phyloP scores from a whole-genome alignment of 2,113 vertebrate genomes.

The Cheilinus undulatus region DNA sequence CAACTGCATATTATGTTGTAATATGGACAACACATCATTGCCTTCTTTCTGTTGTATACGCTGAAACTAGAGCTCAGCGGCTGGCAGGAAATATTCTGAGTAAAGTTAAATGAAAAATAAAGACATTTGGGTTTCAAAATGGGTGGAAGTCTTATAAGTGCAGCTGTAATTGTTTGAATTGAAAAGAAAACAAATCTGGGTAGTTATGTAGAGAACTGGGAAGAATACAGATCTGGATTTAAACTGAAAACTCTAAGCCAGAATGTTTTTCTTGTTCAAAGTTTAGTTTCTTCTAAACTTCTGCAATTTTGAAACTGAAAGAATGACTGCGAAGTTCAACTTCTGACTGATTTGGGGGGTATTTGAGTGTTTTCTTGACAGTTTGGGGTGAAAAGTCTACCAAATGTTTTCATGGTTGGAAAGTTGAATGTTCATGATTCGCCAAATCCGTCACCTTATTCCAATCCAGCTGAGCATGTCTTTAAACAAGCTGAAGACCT shows the following conservation, averaged over 20 bases:
- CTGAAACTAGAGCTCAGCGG: too few species aligned
- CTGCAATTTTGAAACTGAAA: background rate
- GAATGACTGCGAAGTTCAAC: background rate
- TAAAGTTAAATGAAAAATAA: too few species aligned
- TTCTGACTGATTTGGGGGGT: constrained; percentile 12
- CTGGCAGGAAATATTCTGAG: too few species aligned
- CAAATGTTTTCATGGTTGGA: constrained; percentile 6
- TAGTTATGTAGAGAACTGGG: too few species aligned
- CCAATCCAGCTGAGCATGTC: background rate
- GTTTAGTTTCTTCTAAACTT: background rate
- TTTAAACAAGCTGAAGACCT: constrained; percentile 23
- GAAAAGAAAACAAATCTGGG: too few species aligned
- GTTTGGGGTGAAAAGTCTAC: constrained; percentile 7
- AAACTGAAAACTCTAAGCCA: background rate
- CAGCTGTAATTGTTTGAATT: too few species aligned
- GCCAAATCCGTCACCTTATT: constrained; percentile 16
- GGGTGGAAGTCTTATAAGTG: too few species aligned
- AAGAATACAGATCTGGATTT: too few species aligned
- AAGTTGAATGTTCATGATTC: background rate
- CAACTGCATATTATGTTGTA: too few species aligned
- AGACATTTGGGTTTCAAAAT: too few species aligned
- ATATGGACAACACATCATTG: too few species aligned
- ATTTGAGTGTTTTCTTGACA: constrained; percentile 19
- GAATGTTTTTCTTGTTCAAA: background rate
- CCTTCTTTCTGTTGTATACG: too few species aligned